A percentile compares a stretch with the other conserved stretches of the same genome.
These are phyloP conservation scores for Ditula angustiorana DNA, from an alignment of 2,888 invertebrate species.

Conservation along the genomic window DNA sequence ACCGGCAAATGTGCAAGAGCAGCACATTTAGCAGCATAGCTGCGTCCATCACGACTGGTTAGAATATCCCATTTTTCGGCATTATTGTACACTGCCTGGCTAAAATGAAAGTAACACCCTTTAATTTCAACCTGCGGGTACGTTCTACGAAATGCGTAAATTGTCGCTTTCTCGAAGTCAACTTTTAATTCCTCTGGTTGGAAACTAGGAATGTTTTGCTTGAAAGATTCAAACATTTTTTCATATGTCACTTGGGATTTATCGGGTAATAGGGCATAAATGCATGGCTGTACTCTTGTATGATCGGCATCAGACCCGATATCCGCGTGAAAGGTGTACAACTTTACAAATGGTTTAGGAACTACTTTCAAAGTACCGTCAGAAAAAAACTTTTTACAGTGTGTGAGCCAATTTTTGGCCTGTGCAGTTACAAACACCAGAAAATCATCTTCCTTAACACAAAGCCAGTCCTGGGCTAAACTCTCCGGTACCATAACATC, in stretches of 20 bases:
- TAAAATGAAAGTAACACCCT: constrained; percentile 11
- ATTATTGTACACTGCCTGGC: constrained; percentile 10
- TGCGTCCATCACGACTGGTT: neutral
- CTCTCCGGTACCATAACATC: constrained; percentile 3
- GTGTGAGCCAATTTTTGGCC: neutral
- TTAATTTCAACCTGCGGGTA: constrained; percentile 1
- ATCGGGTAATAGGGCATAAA: too few relatives aligned
- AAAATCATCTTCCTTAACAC: constrained; percentile 1
- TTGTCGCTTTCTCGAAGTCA: constrained; percentile 13
- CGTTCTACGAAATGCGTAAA: constrained; percentile 8
- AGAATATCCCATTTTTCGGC: neutral
- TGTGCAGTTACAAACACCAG: neutral
- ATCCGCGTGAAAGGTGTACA: constrained; percentile 13
- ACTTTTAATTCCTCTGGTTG: constrained; percentile 16
- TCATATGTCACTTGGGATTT: too few relatives aligned
- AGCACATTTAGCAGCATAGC: neutral
- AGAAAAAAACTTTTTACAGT: constrained; percentile 1
- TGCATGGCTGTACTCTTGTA: too few relatives aligned
- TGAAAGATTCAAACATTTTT: neutral
- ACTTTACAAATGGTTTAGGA: too few relatives aligned
- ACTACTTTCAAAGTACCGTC: too few relatives aligned
- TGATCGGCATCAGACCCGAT: neutral
- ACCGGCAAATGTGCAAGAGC: too few relatives aligned
- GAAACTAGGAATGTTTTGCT: constrained; percentile 10
- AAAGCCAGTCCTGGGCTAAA: constrained; percentile 15